Base-by-base conservation (phyloP, 2,888 invertebrate genomes). In the Dilophus febrilis region DNA sequence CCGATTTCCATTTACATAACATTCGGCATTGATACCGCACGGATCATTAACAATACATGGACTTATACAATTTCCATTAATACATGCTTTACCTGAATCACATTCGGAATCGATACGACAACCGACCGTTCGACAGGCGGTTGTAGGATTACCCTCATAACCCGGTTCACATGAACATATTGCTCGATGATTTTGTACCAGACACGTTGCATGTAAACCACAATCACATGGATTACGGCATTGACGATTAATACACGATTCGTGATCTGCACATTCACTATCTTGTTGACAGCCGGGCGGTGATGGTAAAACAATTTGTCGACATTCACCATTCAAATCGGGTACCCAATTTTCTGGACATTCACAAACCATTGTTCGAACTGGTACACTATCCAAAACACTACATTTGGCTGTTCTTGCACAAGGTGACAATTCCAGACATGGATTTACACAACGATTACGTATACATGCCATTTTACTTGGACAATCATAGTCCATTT, bases 191-290 rank as follows among this genome's bases (percentile, higher is more conserved):
- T 85, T 77, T 45, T 74, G 74, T 6, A 90, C 76, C 46, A 74
- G 71, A 53, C 91, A 91, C 48, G 79, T 73, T 30, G 87, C 80
- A 52, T 88, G 80, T 30, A 72, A 71, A 38, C 90, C 90, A 55
- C 90, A 91, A 53, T 81, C 80, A 58, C 90, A 90, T 12, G 88
- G 87, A 51, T 84, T 81, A 48, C 83, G 71, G 53, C 91, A 91
- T 48, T 83, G 74, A 51, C 87, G 69, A 53, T 88, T 86, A 32
- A 88, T 72, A 54, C 91, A 91, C 10, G 87, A 78, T 57, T 88
- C 83, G 46, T 71, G 72, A 36, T 72, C 72, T 4, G 70, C 66
- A 55, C 91, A 91, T 48, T 90, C 87, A 43, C 68, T 68, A 54
- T 91, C 85, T 8, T 74, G 67, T 14, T 76, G 74, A 53, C 91